A percentile compares a stretch with the other conserved stretches of the same genome.
Conservation (phyloP, 1,140 invertebrate species). For the Aethina tumida region DNA sequence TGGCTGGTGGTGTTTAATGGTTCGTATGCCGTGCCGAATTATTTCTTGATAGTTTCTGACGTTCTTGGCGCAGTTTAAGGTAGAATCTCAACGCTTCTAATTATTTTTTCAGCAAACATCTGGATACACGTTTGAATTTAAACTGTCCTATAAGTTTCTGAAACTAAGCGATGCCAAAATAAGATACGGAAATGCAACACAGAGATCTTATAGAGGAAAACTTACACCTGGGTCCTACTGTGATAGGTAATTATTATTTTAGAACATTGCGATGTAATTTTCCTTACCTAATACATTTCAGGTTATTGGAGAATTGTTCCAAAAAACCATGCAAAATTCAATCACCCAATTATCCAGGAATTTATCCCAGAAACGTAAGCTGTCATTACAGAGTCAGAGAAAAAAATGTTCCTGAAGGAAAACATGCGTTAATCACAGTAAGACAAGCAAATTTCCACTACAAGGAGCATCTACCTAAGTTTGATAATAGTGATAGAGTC, state of each 20-base stretch:
- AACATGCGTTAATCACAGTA: slow-evolving; percentile 61
- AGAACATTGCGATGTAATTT: no score
- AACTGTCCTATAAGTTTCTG: slow-evolving; percentile 72
- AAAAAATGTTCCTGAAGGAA: slow-evolving; percentile 49
- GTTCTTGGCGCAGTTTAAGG: no score
- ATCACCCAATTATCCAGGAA: slow-evolving; percentile 77
- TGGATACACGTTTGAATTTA: slow-evolving; percentile 73
- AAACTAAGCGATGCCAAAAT: slow-evolving; percentile 60
- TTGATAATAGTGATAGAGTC: slow-evolving; percentile 62
- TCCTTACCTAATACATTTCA: neutral
- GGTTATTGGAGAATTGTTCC: slow-evolving; percentile 52
- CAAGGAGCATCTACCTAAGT: slow-evolving; percentile 66
- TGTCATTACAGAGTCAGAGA: slow-evolving; percentile 55
- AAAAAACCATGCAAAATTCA: slow-evolving; percentile 49
- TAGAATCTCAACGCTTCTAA: no score
- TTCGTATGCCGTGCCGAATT: no score
- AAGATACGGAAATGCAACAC: slow-evolving; percentile 62
- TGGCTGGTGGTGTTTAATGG: no score
- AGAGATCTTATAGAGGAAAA: slow-evolving; percentile 39
- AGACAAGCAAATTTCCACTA: slow-evolving; percentile 61
- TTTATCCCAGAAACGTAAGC: slow-evolving; percentile 75
- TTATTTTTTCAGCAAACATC: slow-evolving; percentile 45
- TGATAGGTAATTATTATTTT: no score
- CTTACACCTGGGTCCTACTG: no score
- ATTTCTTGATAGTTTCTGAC: no score